These are phyloP conservation scores for Thalassoma bifasciatum DNA, from an alignment of 2,113 vertebrate genomes.

Conservation along the genomic window DNA sequence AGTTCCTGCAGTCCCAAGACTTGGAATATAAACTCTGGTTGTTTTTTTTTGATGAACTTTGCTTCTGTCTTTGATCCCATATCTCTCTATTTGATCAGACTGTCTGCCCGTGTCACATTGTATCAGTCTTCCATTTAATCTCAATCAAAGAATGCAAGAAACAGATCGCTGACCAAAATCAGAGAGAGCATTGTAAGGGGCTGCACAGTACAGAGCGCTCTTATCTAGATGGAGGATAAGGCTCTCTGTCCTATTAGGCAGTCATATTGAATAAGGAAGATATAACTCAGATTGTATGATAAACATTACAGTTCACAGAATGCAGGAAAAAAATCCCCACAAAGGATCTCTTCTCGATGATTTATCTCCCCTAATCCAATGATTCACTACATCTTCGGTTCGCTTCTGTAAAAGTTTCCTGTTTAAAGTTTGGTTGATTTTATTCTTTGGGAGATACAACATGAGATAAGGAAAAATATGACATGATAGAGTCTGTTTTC, in stretches of 20 bases:
- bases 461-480: background rate
- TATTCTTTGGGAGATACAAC: background rate
- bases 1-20: constrained; percentile 12
- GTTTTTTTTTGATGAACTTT: constrained; percentile 13
- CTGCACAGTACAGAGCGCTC: constrained; percentile 23
- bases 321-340: constrained; percentile 14
- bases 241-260: constrained; percentile 26
- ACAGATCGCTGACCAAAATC: constrained; percentile 28
- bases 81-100: constrained; percentile 25
- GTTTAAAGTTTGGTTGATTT: constrained; percentile 20
- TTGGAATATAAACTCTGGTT: background rate
- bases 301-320: constrained; percentile 11
- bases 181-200: background rate
- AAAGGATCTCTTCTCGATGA: constrained; percentile 15
- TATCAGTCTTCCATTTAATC: constrained; percentile 46
- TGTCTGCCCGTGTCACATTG: constrained; percentile 38
- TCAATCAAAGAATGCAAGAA: constrained; percentile 43
- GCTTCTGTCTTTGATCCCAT: constrained; percentile 45
- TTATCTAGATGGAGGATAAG: constrained; percentile 36
- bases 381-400: constrained; percentile 29
- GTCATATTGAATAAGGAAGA: constrained; percentile 33
- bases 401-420: constrained; percentile 33
- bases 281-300: constrained; percentile 32
- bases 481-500: background rate
- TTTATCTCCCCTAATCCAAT: constrained; percentile 29